A percentile compares a stretch with the other conserved stretches of the same genome.
Evolutionary conservation across 2,888 invertebrate genomes (phyloP).

Genomic region (Polydrusus tereticollis): DNA sequence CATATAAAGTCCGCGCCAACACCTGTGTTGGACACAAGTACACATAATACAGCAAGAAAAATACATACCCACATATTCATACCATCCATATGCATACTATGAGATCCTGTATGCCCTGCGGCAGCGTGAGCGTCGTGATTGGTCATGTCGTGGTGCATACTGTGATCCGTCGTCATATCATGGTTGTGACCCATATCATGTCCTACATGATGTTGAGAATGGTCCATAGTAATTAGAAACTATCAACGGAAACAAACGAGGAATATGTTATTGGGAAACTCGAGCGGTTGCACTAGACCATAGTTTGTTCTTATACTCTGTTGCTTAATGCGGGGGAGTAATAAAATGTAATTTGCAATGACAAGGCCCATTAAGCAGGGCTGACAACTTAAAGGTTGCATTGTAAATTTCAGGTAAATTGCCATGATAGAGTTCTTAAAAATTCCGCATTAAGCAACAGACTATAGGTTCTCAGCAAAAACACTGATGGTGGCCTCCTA

Average conservation of each 20-base stretch:
- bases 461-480: too few species aligned
- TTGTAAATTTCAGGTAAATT: too few species aligned
- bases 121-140: not conserved
- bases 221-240: constrained; percentile 27
- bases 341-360: too few species aligned
- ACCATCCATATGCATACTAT: constrained; percentile 29
- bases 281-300: not conserved
- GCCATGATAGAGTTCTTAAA: too few species aligned
- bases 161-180: constrained; percentile 18
- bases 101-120: not conserved
- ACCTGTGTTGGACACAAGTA: too few species aligned
- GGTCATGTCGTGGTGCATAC: constrained; percentile 23
- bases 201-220: constrained; percentile 30
- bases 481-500: too few species aligned
- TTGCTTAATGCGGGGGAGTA: not conserved
- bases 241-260: not conserved
- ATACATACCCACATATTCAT: constrained; percentile 45
- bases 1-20: too few species aligned
- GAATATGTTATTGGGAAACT: too few species aligned
- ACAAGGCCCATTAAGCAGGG: too few species aligned
- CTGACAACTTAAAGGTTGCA: too few species aligned
- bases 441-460: too few species aligned
- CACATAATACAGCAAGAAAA: not conserved
- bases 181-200: not conserved
- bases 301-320: too few species aligned